Evolutionary conservation across 2,888 invertebrate species (phyloP).

Genomic region (Phaonia tiefii): DNA sequence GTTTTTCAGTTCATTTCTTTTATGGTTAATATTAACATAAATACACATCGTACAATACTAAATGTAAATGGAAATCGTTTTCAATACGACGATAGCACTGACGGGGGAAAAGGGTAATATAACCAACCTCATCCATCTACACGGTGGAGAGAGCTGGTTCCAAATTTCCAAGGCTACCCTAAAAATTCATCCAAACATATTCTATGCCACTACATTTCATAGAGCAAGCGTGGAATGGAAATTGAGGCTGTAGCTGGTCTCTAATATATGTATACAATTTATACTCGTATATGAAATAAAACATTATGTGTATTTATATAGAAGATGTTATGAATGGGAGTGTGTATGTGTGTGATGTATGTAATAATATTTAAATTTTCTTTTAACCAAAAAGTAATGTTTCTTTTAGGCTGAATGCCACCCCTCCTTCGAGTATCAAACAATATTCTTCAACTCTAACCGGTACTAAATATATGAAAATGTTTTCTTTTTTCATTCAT

Average conservation of each 20-base stretch:
- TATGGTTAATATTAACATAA: conserved; percentile 63
- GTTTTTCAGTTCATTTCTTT: conserved; percentile 22
- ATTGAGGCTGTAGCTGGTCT: too few species aligned
- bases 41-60: conserved; percentile 47
- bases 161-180: too few species aligned
- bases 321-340: conserved; percentile 3
- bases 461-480: too few species aligned
- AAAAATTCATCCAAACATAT: too few species aligned
- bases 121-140: not conserved
- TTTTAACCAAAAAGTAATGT: conserved; percentile 47
- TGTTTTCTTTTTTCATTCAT: too few species aligned
- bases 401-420: conserved; percentile 46
- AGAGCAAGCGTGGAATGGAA: not conserved
- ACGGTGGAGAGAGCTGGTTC: too few species aligned
- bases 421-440: conserved; percentile 6
- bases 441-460: conserved; percentile 39
- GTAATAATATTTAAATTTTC: conserved; percentile 60
- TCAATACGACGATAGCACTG: conserved; percentile 3
- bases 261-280: too few species aligned
- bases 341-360: conserved; percentile 46
- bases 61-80: conserved; percentile 36
- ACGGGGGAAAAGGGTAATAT: conserved; percentile 25
- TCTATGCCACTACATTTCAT: not conserved
- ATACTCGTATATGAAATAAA: not conserved
- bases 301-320: not conserved